Conservation (phyloP, 2,113 vertebrate species). For the Pheucticus melanocephalus region DNA sequence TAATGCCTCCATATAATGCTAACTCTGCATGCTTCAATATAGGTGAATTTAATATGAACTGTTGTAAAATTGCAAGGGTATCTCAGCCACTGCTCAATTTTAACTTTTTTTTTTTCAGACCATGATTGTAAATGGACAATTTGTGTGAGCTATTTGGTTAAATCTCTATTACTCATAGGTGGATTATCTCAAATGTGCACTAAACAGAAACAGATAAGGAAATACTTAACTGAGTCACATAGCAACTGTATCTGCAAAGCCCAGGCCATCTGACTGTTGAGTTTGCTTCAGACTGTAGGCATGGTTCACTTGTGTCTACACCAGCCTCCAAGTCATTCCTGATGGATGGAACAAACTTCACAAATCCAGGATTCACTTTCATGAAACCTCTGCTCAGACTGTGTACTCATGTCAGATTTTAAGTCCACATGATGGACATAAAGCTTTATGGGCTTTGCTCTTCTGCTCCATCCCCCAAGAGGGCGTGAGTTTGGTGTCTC, state of each 20-base stretch:
- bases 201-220: neutral
- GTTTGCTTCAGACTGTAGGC: neutral
- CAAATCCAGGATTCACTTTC: neutral
- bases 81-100: neutral
- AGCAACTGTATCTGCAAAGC: neutral
- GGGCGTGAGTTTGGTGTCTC: neutral
- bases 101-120: neutral
- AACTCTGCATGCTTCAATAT: neutral
- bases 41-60: neutral
- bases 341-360: neutral
- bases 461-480: neutral
- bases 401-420: neutral
- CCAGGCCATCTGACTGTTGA: neutral
- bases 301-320: neutral
- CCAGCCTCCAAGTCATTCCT: neutral
- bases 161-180: neutral
- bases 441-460: neutral
- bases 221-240: fast-evolving
- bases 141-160: neutral
- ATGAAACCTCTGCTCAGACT: neutral
- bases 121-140: neutral
- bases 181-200: neutral
- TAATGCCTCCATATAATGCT: neutral
- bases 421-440: fast-evolving
- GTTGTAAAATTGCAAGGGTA: neutral